Percentiles rank a stretch among this genome's conserved stretches.
These are phyloP conservation scores for Triplophysa siluroides DNA, from an alignment of 2,113 vertebrate species.

Conservation along the genomic window DNA sequence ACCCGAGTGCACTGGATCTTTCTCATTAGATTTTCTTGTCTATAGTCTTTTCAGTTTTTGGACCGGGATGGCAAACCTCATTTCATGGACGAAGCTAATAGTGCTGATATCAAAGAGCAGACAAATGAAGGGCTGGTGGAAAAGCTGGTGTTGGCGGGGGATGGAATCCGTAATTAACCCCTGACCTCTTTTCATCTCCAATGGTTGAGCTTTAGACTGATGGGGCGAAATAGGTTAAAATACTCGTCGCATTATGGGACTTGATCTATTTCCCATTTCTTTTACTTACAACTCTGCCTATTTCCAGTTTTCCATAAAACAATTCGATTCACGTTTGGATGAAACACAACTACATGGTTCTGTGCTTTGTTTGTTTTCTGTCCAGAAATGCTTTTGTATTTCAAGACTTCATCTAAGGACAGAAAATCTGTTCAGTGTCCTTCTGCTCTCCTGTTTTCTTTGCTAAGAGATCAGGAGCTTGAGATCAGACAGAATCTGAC, in stretches of 20 bases:
- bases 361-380: background rate
- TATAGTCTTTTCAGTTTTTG: background rate
- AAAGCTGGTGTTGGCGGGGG: constrained; percentile 63
- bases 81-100: constrained; percentile 66
- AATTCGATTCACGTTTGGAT: no score
- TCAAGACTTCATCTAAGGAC: background rate
- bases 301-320: no score
- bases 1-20: background rate
- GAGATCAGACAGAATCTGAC: constrained; percentile 35
- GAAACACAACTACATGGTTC: background rate
- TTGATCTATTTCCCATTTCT: constrained; percentile 33
- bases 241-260: constrained; percentile 44
- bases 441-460: background rate
- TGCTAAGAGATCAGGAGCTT: constrained; percentile 19
- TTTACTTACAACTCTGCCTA: constrained; percentile 39
- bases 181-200: constrained; percentile 63
- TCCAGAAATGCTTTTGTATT: background rate
- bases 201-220: constrained; percentile 60
- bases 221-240: constrained; percentile 50
- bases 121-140: constrained; percentile 60
- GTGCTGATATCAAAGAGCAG: constrained; percentile 59
- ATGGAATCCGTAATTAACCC: constrained; percentile 71
- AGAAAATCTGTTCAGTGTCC: background rate
- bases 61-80: constrained; percentile 31
- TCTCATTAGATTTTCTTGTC: constrained; percentile 7